Base-by-base conservation (phyloP, 2,888 invertebrate genomes). In the Pemphredon lugubris region DNA sequence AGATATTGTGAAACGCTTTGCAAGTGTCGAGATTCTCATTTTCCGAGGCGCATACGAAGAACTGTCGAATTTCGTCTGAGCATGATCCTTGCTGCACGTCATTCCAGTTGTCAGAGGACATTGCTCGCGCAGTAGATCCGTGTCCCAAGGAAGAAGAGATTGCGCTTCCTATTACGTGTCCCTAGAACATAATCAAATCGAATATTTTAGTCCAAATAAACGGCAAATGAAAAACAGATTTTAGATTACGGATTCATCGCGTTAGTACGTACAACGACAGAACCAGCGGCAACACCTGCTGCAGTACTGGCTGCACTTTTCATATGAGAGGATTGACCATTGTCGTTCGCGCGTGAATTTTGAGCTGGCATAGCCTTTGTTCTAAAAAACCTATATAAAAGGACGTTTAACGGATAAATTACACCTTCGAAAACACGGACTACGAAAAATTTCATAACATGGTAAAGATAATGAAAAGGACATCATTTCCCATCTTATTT, bases 251-350 rank as follows among this genome's bases (percentile, higher is more conserved):
- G n/a, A n/a, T n/a, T n/a, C n/a, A n/a, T n/a, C n/a, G n/a, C n/a
- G n/a, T 20, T 4, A 0, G 0, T 23, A 59, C 75, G 72, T 57
- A 77, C 67, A 89, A 98, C 94, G 79, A 98, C 96, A 2, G 97
- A 97, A 75, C 98, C 98, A 63, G 98, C 94, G 57, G 98, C 98
- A 44, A 98, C 98, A 84, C 98, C 98, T 71, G 97, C 98, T 77
- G 98, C 98, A 4, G 98, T 98, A 1, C 97, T 96, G 42, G 50
- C 58, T 11, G 66, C 51, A 42, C 4, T 16, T 42, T 50, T 30
- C 11, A 66, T 54, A 30, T 48, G 6, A 5, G 44, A 63, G 2
- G 57, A n/a, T 21, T 26, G 42, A 32, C 5, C 18, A 4, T 13
- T 37, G 7, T 42, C 50, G n/a, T 37, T 53, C 14, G 47, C 4